Conservation (phyloP, 2,113 vertebrate genomes). For the Pogonocichla stellata region DNA sequence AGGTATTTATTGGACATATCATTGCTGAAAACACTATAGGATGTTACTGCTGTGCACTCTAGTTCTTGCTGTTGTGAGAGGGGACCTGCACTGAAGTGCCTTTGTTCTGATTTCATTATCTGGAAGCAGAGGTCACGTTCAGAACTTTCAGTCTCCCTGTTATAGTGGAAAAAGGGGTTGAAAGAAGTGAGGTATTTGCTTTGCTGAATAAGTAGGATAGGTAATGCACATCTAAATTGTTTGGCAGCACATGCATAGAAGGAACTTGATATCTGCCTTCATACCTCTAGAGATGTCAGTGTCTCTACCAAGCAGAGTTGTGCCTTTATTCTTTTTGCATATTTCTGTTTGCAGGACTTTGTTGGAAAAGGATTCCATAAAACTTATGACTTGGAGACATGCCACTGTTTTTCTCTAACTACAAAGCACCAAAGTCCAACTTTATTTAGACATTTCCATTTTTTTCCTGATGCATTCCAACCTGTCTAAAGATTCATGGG, state of each 20-base stretch:
- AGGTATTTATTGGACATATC: background rate
- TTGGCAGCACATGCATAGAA: background rate
- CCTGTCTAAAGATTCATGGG: background rate
- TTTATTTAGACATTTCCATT: background rate
- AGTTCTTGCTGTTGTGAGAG: background rate
- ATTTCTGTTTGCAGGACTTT: background rate
- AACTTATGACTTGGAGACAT: background rate
- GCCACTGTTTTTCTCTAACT: background rate
- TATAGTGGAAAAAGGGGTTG: background rate
- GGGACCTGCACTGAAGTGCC: background rate
- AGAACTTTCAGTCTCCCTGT: background rate
- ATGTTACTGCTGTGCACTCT: rapidly evolving
- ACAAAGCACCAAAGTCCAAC: background rate
- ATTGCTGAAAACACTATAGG: background rate
- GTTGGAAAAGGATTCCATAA: background rate
- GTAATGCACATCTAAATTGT: background rate
- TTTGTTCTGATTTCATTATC: background rate
- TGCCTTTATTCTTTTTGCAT: background rate
- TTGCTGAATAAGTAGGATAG: background rate
- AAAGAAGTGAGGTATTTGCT: background rate
- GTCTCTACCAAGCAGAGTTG: background rate
- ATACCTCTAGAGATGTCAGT: background rate
- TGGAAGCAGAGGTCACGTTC: background rate
- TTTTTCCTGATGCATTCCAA: background rate
- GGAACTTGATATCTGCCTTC: background rate